These are phyloP conservation scores for Luffia ferchaultella DNA, from an alignment of 2,888 invertebrate genomes.

Conservation along the genomic window DNA sequence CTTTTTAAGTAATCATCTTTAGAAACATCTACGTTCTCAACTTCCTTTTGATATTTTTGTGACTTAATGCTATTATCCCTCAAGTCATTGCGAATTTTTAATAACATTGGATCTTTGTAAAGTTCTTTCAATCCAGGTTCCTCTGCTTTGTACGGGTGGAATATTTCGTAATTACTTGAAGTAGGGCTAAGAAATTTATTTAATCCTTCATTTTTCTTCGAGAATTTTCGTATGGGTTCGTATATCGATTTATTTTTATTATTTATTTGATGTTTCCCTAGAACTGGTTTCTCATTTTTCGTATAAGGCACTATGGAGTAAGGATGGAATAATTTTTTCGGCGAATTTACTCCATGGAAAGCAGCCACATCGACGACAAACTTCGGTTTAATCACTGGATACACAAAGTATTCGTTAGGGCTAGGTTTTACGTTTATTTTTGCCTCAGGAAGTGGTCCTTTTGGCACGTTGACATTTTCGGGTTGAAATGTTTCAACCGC, in stretches of 20 bases:
- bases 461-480: conserved; percentile 7
- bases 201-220: conserved; percentile 23
- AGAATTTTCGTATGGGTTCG: conserved; percentile 34
- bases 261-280: conserved; percentile 40
- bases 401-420: conserved; percentile 43
- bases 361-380: conserved; percentile 44
- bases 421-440: conserved; percentile 18
- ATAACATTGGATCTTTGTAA: conserved; percentile 41
- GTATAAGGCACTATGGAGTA: conserved; percentile 39
- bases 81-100: conserved; percentile 40
- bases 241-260: conserved; percentile 26
- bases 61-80: conserved; percentile 33
- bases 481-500: conserved; percentile 23
- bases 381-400: conserved; percentile 47
- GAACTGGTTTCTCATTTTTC: conserved; percentile 26
- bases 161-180: conserved; percentile 41
- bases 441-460: background rate
- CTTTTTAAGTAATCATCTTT: conserved; percentile 45
- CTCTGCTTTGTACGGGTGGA: conserved; percentile 51
- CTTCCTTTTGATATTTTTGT: conserved; percentile 40
- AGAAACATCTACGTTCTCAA: conserved; percentile 34
- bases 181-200: conserved; percentile 26
- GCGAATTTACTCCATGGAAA: conserved; percentile 45
- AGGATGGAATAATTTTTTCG: conserved; percentile 38
- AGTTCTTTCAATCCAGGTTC: conserved; percentile 39